These are phyloP conservation scores for Disparrhopalites patrizii DNA, from an alignment of 2,888 invertebrate species.

Conservation along the genomic window DNA sequence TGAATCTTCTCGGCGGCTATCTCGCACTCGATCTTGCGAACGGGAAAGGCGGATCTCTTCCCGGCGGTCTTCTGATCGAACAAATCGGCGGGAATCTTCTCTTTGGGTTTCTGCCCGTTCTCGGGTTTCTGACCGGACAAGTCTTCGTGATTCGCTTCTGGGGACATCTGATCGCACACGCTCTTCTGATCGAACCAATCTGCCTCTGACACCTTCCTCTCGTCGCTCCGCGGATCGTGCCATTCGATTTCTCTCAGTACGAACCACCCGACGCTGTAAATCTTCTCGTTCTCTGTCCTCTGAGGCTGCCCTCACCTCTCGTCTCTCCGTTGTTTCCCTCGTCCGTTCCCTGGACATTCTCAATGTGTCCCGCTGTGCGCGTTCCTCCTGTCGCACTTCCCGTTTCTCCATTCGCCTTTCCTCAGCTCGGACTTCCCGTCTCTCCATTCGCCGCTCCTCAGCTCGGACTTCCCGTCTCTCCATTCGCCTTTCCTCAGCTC, in stretches of 20 bases:
- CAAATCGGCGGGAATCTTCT: slow-evolving; percentile 16
- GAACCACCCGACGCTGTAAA: neutral
- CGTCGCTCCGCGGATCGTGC: slow-evolving; percentile 12
- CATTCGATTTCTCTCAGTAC: slow-evolving; percentile 13
- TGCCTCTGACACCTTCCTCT: slow-evolving; percentile 1
- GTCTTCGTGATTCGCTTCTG: neutral
- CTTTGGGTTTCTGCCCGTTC: slow-evolving; percentile 4
- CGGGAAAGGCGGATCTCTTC: slow-evolving; percentile 4
- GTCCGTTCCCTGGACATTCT: slow-evolving; percentile 19
- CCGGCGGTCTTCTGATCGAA: slow-evolving; percentile 6
- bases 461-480: neutral
- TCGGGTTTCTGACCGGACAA: neutral
- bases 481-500: slow-evolving; percentile 14
- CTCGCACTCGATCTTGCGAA: neutral
- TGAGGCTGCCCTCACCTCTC: neutral
- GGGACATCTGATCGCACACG: slow-evolving; percentile 9
- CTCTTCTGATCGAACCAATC: slow-evolving; percentile 7
- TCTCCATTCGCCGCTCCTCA: no score
- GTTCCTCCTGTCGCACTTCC: slow-evolving; percentile 13
- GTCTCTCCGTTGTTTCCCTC: neutral
- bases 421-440: slow-evolving; percentile 14
- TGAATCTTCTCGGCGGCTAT: slow-evolving; percentile 6
- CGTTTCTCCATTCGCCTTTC: slow-evolving; percentile 14
- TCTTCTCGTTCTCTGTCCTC: neutral
- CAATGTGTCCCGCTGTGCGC: slow-evolving; percentile 14